phyloP scores from a whole-genome alignment of 2,888 invertebrate species.

The Ferdinandea cuprea region DNA sequence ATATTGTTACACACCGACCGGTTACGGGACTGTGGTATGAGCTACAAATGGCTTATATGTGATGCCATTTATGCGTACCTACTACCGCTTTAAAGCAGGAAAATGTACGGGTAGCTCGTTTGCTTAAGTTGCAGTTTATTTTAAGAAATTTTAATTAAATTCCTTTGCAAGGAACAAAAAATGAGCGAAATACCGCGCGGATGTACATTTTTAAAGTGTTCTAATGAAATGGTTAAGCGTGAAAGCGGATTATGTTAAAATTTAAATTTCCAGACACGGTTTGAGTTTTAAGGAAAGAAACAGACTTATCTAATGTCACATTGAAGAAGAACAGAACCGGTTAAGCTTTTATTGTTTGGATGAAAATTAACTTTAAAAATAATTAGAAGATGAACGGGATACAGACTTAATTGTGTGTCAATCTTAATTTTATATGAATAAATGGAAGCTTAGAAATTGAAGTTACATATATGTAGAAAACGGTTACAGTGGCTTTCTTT shows the following conservation, averaged over 20 bases:
- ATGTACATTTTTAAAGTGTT: neutral
- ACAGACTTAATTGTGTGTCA: too few species aligned
- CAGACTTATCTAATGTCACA: too few species aligned
- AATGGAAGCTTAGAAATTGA: too few species aligned
- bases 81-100: neutral
- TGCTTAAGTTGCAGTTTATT: constrained; percentile 13
- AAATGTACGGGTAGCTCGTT: neutral
- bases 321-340: too few species aligned
- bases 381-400: too few species aligned
- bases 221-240: neutral
- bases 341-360: too few species aligned
- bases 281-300: too few species aligned
- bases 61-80: constrained; percentile 14
- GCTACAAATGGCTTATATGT: constrained; percentile 35
- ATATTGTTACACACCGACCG: constrained; percentile 7
- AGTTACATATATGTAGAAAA: too few species aligned
- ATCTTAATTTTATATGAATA: too few species aligned
- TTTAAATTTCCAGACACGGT: too few species aligned
- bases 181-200: neutral
- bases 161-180: neutral
- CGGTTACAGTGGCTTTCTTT: too few species aligned
- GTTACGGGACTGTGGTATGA: constrained; percentile 7
- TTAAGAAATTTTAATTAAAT: constrained; percentile 47
- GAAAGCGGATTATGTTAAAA: neutral
- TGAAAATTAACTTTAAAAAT: too few species aligned